Percentiles rank a stretch among this genome's conserved stretches.
Conservation (phyloP, 2,888 invertebrate genomes). For the Hydropsyche betteni region DNA sequence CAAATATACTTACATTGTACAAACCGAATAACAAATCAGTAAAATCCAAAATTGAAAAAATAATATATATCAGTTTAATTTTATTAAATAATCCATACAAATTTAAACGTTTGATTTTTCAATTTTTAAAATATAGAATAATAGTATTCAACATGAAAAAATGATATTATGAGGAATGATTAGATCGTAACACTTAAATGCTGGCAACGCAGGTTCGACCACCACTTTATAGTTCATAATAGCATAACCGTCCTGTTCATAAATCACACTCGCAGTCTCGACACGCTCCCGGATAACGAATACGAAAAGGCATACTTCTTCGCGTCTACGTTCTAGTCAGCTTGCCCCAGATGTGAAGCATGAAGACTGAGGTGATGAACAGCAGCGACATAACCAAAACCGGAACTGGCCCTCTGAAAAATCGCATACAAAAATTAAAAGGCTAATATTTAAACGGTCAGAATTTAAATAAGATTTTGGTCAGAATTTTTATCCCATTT, state of each 20-base stretch:
- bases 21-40: too few species aligned
- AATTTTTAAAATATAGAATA: conserved; percentile 38
- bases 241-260: conserved; percentile 2
- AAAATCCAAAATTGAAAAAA: not conserved
- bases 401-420: conserved; percentile 95
- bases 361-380: conserved; percentile 99
- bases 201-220: conserved; percentile 9
- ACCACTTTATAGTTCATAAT: conserved; percentile 14
- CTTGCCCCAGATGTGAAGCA: conserved; percentile 99
- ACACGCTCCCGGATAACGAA: not conserved
- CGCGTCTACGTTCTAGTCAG: conserved; percentile 80
- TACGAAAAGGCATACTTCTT: not conserved
- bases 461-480: too few species aligned
- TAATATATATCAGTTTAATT: conserved; percentile 8
- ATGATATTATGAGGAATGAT: conserved; percentile 49
- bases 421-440: conserved; percentile 55
- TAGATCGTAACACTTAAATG: conserved; percentile 45
- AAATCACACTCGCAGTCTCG: conserved; percentile 9
- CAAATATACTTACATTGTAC: too few species aligned
- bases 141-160: conserved; percentile 45
- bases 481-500: too few species aligned
- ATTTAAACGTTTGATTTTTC: conserved; percentile 9
- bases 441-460: too few species aligned
- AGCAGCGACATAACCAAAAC: conserved; percentile 98
- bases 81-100: conserved; percentile 34